phyloP scores from a whole-genome alignment of 2,888 invertebrate species.

The Lochmaea crataegi region DNA sequence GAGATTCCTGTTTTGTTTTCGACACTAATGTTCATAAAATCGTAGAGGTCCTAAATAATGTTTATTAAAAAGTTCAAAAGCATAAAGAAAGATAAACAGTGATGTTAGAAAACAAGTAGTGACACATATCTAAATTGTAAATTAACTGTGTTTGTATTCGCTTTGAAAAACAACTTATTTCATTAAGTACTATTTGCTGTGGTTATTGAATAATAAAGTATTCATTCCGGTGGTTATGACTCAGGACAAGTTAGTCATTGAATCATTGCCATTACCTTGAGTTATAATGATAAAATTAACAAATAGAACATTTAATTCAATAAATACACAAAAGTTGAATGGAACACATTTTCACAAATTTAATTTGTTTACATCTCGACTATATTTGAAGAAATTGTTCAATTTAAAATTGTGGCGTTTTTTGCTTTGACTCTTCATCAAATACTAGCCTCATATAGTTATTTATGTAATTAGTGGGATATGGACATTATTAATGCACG shows the following conservation, averaged over 20 bases:
- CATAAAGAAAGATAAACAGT: neutral
- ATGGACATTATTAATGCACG: too few species aligned
- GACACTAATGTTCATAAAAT: too few species aligned
- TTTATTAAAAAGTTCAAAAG: neutral
- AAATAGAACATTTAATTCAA: neutral
- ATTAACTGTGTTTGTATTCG: neutral
- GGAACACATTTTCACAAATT: neutral
- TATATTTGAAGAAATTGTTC: neutral
- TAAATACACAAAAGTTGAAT: neutral
- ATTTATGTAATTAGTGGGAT: too few species aligned
- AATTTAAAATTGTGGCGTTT: too few species aligned
- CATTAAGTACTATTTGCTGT: neutral
- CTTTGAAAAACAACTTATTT: neutral
- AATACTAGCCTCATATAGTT: too few species aligned
- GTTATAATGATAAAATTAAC: neutral
- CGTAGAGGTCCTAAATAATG: too few species aligned
- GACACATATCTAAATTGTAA: neutral
- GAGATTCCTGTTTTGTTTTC: too few species aligned
- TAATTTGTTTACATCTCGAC: neutral
- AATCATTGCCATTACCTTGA: conserved; percentile 1
- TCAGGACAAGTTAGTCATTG: neutral
- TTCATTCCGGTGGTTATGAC: neutral
- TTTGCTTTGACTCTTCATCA: too few species aligned
- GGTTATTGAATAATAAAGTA: conserved; percentile 1
- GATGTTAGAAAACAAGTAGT: neutral